Conservation (phyloP, 2,888 invertebrate species). For the Pyralis farinalis region DNA sequence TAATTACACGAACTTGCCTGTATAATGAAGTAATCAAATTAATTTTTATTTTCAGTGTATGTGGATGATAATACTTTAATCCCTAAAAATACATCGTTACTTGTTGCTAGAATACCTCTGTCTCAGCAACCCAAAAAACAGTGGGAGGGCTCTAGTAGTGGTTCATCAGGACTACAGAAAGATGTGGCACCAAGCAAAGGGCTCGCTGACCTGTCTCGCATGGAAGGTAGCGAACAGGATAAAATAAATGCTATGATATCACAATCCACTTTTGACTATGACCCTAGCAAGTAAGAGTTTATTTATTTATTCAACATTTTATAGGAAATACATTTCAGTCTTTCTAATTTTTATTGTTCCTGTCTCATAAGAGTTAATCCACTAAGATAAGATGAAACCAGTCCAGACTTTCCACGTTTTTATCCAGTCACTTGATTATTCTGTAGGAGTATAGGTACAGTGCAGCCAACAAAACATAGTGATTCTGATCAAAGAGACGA, state of each 20-base stretch:
- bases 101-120: slow-evolving; percentile 95
- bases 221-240: slow-evolving; percentile 97
- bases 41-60: slow-evolving; percentile 85
- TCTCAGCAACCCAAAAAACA: slow-evolving; percentile 88
- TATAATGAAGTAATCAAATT: too few species aligned
- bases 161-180: slow-evolving; percentile 63
- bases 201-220: slow-evolving; percentile 91
- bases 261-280: slow-evolving; percentile 98
- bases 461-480: too few species aligned
- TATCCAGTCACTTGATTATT: too few species aligned
- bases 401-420: too few species aligned
- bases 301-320: too few species aligned
- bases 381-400: too few species aligned
- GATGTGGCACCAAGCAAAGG: slow-evolving; percentile 81
- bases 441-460: too few species aligned
- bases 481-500: too few species aligned
- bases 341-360: too few species aligned
- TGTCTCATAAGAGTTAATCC: too few species aligned
- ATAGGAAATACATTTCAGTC: too few species aligned
- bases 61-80: slow-evolving; percentile 94
- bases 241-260: slow-evolving; percentile 99
- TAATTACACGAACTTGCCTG: too few species aligned
- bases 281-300: slow-evolving; percentile 94
- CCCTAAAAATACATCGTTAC: slow-evolving; percentile 97
- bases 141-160: slow-evolving; percentile 83